Evolutionary conservation across 2,888 invertebrate species (phyloP).

Genomic region (Encarsia formosa): DNA sequence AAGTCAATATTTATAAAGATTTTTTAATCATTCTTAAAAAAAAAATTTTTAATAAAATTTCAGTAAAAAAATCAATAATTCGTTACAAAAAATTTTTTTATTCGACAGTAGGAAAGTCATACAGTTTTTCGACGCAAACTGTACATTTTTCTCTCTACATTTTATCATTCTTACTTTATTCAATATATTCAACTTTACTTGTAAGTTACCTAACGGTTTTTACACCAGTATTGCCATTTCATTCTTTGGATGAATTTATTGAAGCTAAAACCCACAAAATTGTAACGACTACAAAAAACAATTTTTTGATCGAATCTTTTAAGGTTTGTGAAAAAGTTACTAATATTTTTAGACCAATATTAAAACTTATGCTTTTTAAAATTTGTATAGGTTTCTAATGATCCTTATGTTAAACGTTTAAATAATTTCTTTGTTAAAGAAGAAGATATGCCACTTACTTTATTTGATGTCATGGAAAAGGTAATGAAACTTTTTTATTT

Average conservation of each 20-base stretch:
- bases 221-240: slow-evolving; percentile 26
- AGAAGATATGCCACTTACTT: not conserved
- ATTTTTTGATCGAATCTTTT: slow-evolving; percentile 5
- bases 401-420: not conserved
- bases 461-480: not conserved
- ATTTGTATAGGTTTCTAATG: not conserved
- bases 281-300: not conserved
- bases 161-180: slow-evolving; percentile 8
- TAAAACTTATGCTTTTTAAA: not conserved
- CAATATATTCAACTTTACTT: slow-evolving; percentile 30
- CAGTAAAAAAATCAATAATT: too few species aligned
- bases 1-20: not conserved
- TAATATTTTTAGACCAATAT: not conserved
- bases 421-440: not conserved
- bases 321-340: not conserved
- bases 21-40: too few species aligned
- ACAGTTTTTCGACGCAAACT: slow-evolving; percentile 15
- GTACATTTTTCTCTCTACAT: slow-evolving; percentile 21
- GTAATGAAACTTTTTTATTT: not conserved
- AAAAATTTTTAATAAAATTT: too few species aligned
- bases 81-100: too few species aligned
- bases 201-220: slow-evolving; percentile 28
- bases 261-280: slow-evolving; percentile 8
- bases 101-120: not conserved
- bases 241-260: slow-evolving; percentile 10